Evolutionary conservation across 2,888 invertebrate species (phyloP).

Genomic region (Busseola fusca): DNA sequence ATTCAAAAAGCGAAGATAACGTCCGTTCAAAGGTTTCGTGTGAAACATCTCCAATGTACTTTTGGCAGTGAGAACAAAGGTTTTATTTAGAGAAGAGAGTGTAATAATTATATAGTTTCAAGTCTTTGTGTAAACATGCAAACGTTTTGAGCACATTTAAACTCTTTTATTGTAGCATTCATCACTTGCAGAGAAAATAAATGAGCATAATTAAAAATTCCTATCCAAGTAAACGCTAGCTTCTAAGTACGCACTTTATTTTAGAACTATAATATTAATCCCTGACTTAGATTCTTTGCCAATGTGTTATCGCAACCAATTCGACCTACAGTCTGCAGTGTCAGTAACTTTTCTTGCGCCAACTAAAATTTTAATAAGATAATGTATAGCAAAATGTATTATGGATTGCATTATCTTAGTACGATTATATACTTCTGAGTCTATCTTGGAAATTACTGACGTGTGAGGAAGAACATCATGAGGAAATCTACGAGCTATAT

Average conservation of each 20-base stretch:
- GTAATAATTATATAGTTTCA: slow-evolving; percentile 65
- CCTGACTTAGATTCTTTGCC: neutral
- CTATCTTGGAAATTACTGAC: neutral
- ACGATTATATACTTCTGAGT: neutral
- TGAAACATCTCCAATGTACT: slow-evolving; percentile 44
- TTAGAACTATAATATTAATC: slow-evolving; percentile 5
- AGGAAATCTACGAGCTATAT: neutral
- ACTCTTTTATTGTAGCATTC: slow-evolving; percentile 2
- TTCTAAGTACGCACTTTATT: neutral
- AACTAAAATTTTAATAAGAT: slow-evolving; percentile 19
- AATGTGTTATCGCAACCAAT: slow-evolving; percentile 2
- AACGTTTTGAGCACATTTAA: slow-evolving; percentile 18
- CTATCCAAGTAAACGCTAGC: neutral
- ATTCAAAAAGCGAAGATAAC: slow-evolving; percentile 37
- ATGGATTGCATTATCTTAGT: slow-evolving; percentile 9
- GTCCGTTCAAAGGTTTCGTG: slow-evolving; percentile 35
- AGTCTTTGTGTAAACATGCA: slow-evolving; percentile 34
- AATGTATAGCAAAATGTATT: too few relatives aligned
- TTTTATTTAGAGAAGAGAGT: slow-evolving; percentile 49
- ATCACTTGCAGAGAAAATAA: neutral
- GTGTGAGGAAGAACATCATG: neutral
- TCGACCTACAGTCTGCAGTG: neutral
- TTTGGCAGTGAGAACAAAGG: slow-evolving; percentile 51
- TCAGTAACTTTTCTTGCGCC: slow-evolving; percentile 5
- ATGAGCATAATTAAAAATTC: neutral